phyloP scores from a whole-genome alignment of 2,797 vertebrate species.

The Eremophila alpestris region DNA sequence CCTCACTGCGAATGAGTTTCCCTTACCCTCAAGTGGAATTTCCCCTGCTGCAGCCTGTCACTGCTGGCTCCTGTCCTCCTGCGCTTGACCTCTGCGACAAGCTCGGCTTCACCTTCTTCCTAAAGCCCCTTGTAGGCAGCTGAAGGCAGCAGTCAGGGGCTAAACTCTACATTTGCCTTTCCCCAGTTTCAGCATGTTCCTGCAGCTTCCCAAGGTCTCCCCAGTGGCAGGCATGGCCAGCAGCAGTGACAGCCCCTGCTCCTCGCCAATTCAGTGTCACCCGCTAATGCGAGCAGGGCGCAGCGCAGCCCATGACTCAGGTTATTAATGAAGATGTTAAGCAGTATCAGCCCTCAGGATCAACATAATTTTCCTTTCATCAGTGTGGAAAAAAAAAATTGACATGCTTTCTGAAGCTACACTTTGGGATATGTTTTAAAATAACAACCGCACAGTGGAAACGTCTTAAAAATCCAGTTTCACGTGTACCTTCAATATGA shows the following conservation, averaged over 20 bases:
- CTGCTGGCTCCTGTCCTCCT: neutral
- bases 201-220: neutral
- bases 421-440: constrained; percentile 56
- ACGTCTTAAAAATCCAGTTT: constrained; percentile 38
- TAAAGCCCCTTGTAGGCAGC: neutral
- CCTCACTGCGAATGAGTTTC: neutral
- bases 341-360: constrained; percentile 58
- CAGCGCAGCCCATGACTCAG: constrained; percentile 13
- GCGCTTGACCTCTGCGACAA: neutral
- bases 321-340: constrained; percentile 55
- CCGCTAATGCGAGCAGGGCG: neutral
- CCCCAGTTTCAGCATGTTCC: accelerated
- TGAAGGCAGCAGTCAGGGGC: neutral
- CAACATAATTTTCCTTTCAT: constrained; percentile 61
- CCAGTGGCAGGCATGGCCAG: neutral
- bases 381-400: constrained; percentile 22
- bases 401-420: constrained; percentile 57
- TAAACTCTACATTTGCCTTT: neutral
- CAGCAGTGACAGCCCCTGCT: neutral
- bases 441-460: constrained; percentile 46
- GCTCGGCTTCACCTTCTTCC: neutral
- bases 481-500: constrained; percentile 23
- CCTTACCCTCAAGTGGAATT: neutral
- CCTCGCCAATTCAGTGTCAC: neutral
- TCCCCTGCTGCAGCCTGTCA: neutral